phyloP scores from a whole-genome alignment of 2,888 invertebrate species.

The Metacarcinus magister region DNA sequence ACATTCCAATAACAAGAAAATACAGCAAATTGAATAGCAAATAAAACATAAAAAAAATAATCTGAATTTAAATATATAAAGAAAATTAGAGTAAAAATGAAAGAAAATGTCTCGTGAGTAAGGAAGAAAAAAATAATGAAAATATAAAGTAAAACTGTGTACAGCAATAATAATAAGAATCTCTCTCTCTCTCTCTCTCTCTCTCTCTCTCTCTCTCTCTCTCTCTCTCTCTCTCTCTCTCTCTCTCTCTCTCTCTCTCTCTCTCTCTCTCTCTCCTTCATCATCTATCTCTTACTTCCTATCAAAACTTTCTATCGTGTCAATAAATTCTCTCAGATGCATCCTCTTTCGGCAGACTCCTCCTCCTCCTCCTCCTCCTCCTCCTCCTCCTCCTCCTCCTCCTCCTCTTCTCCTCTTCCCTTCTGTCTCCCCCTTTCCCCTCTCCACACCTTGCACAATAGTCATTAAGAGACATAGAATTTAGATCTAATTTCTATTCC shows the following conservation, averaged over 20 bases:
- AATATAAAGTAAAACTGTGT: background rate
- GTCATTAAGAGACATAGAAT: slow-evolving; percentile 73
- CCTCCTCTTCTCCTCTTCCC: background rate
- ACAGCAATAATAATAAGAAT: too few species aligned
- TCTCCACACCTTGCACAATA: slow-evolving; percentile 62
- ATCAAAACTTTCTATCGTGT: slow-evolving; percentile 49
- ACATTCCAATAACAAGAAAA: slow-evolving; percentile 5
- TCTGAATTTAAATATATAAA: background rate
- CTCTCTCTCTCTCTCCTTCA: too few species aligned
- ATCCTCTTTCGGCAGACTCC: slow-evolving; percentile 43
- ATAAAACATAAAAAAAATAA: background rate
- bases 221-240: slow-evolving; percentile 14
- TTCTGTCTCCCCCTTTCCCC: slow-evolving; percentile 42
- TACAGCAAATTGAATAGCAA: background rate
- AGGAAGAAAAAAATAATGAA: background rate
- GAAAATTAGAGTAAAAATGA: background rate
- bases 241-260: background rate
- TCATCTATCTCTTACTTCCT: slow-evolving; percentile 45
- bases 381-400: background rate
- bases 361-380: slow-evolving; percentile 42
- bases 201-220: slow-evolving; percentile 26
- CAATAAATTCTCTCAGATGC: slow-evolving; percentile 27
- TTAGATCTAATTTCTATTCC: slow-evolving; percentile 69
- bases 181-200: slow-evolving; percentile 5
- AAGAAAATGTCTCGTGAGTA: background rate